Conservation (phyloP, 2,113 vertebrate species). For the Psilopsiagon aurifrons region DNA sequence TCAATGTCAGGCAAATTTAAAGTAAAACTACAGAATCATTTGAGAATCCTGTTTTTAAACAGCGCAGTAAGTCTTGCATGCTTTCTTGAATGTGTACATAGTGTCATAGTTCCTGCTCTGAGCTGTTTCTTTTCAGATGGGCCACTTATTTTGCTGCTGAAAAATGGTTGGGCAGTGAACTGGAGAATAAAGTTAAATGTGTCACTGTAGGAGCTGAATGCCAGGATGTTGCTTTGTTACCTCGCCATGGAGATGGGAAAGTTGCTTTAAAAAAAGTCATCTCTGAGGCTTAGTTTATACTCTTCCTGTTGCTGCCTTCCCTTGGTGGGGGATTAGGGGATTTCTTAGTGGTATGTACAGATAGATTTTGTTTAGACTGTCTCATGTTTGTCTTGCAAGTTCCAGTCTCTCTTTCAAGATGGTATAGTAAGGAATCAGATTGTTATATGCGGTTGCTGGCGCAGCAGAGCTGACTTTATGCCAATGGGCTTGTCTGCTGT, state of each 20-base stretch:
- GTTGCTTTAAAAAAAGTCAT: background rate
- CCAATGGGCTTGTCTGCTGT: background rate
- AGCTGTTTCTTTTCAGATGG: background rate
- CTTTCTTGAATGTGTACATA: background rate
- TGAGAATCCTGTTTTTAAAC: background rate
- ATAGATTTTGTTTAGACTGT: background rate
- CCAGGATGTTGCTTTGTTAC: background rate
- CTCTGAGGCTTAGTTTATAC: background rate
- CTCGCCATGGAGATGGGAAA: background rate
- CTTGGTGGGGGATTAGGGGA: background rate
- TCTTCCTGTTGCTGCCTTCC: background rate
- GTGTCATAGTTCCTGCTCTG: background rate
- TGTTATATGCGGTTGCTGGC: rapidly evolving
- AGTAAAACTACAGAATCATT: background rate
- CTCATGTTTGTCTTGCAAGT: background rate
- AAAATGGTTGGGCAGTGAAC: background rate
- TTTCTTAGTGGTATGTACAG: background rate
- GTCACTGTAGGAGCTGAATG: background rate
- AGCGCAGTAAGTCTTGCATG: background rate
- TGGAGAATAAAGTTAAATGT: background rate
- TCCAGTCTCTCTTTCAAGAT: background rate
- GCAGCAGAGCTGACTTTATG: background rate
- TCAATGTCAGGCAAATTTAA: background rate
- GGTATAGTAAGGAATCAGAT: background rate
- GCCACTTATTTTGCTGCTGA: background rate